These are phyloP conservation scores for Oxyteleia sp. DNA, from an alignment of 2,888 invertebrate species.

Conservation along the genomic window DNA sequence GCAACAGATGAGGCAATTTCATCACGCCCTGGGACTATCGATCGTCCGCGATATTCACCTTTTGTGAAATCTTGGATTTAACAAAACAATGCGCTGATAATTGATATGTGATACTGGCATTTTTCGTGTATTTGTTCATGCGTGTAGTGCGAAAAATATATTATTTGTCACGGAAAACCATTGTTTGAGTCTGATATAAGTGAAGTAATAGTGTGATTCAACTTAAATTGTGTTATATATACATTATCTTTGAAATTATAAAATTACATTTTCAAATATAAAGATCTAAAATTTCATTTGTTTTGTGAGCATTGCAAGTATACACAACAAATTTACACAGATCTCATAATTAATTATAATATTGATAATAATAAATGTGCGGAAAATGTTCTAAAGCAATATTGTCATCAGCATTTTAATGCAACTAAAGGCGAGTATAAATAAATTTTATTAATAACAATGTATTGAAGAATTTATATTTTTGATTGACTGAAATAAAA, in stretches of 20 bases:
- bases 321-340: too few relatives aligned
- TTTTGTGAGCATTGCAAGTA: too few relatives aligned
- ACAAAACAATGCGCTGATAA: slow-evolving; percentile 44
- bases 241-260: too few relatives aligned
- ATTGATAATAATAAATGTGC: too few relatives aligned
- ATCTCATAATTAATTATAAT: too few relatives aligned
- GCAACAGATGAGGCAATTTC: slow-evolving; percentile 70
- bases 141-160: slow-evolving; percentile 24
- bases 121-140: slow-evolving; percentile 9
- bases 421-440: too few relatives aligned
- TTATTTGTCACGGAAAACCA: slow-evolving; percentile 24
- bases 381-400: too few relatives aligned
- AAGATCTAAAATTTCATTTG: not conserved
- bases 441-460: too few relatives aligned
- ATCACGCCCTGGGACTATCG: slow-evolving; percentile 69
- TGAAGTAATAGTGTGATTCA: not conserved
- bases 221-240: too few relatives aligned
- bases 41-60: slow-evolving; percentile 50
- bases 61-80: slow-evolving; percentile 54
- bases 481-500: too few relatives aligned
- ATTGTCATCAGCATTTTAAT: too few relatives aligned
- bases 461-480: too few relatives aligned
- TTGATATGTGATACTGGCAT: slow-evolving; percentile 30
- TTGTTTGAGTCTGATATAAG: slow-evolving; percentile 11
- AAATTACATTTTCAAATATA: not conserved